Evolutionary conservation across 2,113 vertebrate genomes (phyloP), one percentile per base, ranked within the genome.

Genomic region (Tetraodon nigroviridis): DNA sequence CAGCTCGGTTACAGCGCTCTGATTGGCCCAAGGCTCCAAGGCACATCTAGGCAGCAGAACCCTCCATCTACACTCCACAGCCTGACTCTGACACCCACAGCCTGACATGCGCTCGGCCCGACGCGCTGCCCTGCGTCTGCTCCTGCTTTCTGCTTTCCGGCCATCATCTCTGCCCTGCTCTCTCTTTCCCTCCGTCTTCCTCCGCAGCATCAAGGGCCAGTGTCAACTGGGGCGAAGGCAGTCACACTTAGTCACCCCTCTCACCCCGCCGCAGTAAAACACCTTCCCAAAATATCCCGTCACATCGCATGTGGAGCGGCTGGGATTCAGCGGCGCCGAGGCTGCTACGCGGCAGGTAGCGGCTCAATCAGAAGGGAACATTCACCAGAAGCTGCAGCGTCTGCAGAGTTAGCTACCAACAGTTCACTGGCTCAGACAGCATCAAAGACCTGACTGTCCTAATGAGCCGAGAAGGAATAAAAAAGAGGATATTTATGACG

Each of bases 281-380:
- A 42, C 80, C 75, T 71, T 55, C 71, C 67, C 54, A 58, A 77
- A 73, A 75, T 29, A 24, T 21, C 41, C 81, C 74, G 79, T 75
- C 78, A 76, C 58, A 62, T 70, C 17, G n/a, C 50, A 7, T 45
- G 44, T 19, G 45, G 7, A 53, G 16, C 20, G 18, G 16, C 20
- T 18, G 46, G 0, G 29, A 51, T 45, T 57, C 58, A 15, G 16
- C 22, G 40, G 44, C 65, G 51, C 48, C 46, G 12, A 18, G 52
- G 57, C 41, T 60, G 44, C 27, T 47, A 46, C 24, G 7, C 24
- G 24, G 24, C 24, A 27, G 24, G 24, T 27, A 27, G 24, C 24
- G 3, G 4, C 24, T 27, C 24, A 27, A 37, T 8, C 32, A 37
- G 4, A 52, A 32, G n/a, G 7, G 27, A 51, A 53, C 16, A 2